Evolutionary conservation across 2,888 invertebrate species (phyloP), one percentile per base, ranked within the genome.

Genomic region (Syrphus vitripennis): DNA sequence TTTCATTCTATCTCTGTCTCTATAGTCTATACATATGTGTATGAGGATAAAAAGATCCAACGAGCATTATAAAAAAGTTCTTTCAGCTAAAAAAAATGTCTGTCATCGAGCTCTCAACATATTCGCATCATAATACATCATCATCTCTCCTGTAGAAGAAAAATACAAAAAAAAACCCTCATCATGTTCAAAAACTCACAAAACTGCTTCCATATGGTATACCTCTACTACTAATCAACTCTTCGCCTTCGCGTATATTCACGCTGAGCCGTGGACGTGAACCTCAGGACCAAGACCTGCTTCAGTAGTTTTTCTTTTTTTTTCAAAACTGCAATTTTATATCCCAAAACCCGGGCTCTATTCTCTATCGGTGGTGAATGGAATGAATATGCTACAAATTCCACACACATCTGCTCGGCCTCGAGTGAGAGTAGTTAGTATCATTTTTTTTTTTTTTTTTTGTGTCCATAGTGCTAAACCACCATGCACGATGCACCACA

Each of bases 201-300:
- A 77, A 86, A 86, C 74, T 81, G 84, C 81, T 81, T 86, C 81
- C 84, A 86, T 86, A 86, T 86, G 84, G 81, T 70, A 48, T 70
- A 81, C 84, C 72, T 76, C 84, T 86, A 81, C 84, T 76, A 80
- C 84, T 86, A 86, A 86, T 86, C 84, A 86, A 81, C 84, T 86
- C 84, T 59, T 86, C 80, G 83, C 74, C 71, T 80, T 76, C 59
- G 67, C 75, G 75, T 24, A 37, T 50, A 21, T 50, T 10, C 3
- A 1, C 3, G n/a, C n/a, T 34, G 34, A 34, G 7, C 34, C n/a
- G 24, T 67, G 79, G 63, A 83, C 70, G 29, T 55, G 50, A 14
- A 50, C 24, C 55, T 76, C 29, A 65, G 59, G 29, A 59, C 61
- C 53, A 31, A 16, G 55, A 34, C 50, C 50, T 53, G 48, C 19